These are phyloP conservation scores for Hemibagrus wyckioides DNA, from an alignment of 2,113 vertebrate genomes.

Conservation along the genomic window DNA sequence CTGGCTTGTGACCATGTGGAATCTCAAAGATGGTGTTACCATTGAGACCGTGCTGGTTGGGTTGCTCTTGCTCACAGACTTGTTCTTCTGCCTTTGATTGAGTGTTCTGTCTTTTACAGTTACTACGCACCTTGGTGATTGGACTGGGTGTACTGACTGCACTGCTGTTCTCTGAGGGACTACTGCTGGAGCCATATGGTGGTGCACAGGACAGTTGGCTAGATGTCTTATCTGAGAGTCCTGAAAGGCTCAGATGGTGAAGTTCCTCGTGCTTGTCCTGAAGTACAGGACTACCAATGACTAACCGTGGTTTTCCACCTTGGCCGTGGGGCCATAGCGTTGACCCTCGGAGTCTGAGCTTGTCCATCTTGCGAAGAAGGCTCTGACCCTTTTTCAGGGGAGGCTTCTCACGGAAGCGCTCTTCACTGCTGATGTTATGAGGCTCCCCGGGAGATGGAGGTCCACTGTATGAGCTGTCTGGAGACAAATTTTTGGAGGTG, in stretches of 20 bases:
- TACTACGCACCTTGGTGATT: constrained; percentile 66
- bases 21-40: constrained; percentile 75
- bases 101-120: constrained; percentile 62
- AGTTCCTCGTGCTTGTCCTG: constrained; percentile 70
- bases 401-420: constrained; percentile 70
- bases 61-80: constrained; percentile 44
- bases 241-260: constrained; percentile 67
- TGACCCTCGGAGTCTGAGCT: constrained; percentile 72
- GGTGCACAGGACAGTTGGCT: constrained; percentile 66
- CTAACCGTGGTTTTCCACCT: constrained; percentile 41
- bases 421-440: constrained; percentile 58
- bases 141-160: constrained; percentile 75
- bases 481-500: constrained; percentile 57
- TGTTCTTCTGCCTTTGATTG: background rate
- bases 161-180: constrained; percentile 77
- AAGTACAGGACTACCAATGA: constrained; percentile 71
- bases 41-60: constrained; percentile 59
- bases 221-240: constrained; percentile 60
- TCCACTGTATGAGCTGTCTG: constrained; percentile 68
- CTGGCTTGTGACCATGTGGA: constrained; percentile 82
- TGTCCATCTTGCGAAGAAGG: constrained; percentile 85
- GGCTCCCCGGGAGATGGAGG: constrained; percentile 66
- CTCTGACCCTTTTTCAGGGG: constrained; percentile 72
- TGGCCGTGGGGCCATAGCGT: constrained; percentile 47
- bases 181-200: constrained; percentile 66